Evolutionary conservation across 2,888 invertebrate genomes (phyloP), one percentile per base, ranked within the genome.

Genomic region (Oasisia sp.): DNA sequence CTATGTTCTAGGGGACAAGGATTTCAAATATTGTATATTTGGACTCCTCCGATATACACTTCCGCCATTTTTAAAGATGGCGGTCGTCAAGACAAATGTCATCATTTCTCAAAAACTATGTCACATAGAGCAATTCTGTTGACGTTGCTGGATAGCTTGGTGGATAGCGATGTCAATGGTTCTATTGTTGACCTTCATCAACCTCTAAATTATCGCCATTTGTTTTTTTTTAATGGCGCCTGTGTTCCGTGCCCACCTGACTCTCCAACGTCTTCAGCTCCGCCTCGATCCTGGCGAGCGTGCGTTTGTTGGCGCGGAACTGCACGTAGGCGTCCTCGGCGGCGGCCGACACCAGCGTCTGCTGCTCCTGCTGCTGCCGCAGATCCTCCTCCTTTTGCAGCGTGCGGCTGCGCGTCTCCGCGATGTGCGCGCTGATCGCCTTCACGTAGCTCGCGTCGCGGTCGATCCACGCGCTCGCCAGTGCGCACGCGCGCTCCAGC

Each of bases 371-470:
- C 93, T 95, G 94, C 19, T 93, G 93, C 92, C 94, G 94, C 27
- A 96, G 93, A 91, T 95, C 95, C 32, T 94, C 94, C 32, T 94
- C 94, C 91, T 95, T 94, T 91, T 94, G 93, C 92, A 94, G 94
- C 0, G 96, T 94, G 90, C 94, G 94, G 27, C 94, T 93, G 89
- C 95, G 93, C 11, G 95, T 95, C 93, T 95, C 95, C n/a, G 94
- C 93, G 44, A 96, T 95, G 92, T 95, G 95, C 32, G 94, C 94
- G 92, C 95, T 94, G 8, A 96, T 95, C 92, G 96, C 95, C 92
- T 95, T 94, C 94, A 96, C 95, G 91, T 95, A 96, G 27, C 94
- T 94, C 93, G 95, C 95, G 92, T 96, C 96, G 32, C 95, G 93
- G 56, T 95, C 95, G 32, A 96, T 92, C 96, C 96, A 96, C 92